Percentiles rank a stretch among this genome's conserved stretches.
These are phyloP conservation scores for Bimastos eiseni DNA, from an alignment of 2,888 invertebrate species.

Conservation along the genomic window DNA sequence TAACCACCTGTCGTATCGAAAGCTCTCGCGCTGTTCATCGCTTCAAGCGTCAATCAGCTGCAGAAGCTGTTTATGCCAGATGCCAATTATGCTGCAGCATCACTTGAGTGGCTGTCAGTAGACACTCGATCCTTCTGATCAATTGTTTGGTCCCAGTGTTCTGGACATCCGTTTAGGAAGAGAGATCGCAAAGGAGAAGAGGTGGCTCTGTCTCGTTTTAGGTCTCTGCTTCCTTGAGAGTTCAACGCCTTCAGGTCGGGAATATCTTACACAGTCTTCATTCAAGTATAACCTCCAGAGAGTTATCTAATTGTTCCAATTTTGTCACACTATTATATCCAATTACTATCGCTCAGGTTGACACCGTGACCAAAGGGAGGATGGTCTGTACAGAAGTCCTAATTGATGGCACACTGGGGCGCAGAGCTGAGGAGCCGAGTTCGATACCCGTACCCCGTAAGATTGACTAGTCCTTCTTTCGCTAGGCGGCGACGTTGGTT, in stretches of 20 bases:
- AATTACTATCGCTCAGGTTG: too few species aligned
- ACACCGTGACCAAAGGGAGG: too few species aligned
- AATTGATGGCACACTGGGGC: too few species aligned
- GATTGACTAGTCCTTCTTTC: too few species aligned
- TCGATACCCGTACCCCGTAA: too few species aligned
- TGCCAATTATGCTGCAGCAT: neutral
- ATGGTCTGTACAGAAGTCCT: too few species aligned
- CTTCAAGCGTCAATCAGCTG: neutral
- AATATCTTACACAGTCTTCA: too few species aligned
- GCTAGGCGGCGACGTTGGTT: too few species aligned
- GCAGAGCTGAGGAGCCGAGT: too few species aligned
- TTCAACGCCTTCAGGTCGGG: too few species aligned
- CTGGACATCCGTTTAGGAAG: neutral
- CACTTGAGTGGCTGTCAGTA: neutral
- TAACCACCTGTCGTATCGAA: conserved; percentile 6
- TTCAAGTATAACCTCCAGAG: neutral
- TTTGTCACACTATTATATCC: neutral
- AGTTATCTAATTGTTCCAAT: neutral
- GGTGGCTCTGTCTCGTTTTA: neutral
- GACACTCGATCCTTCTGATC: neutral
- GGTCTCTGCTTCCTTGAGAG: neutral
- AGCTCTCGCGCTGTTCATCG: neutral
- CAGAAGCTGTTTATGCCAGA: neutral
- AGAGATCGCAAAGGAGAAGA: neutral
- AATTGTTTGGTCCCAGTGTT: neutral